These are phyloP conservation scores for Papilio glaucus DNA, from an alignment of 1,140 invertebrate species.

Conservation along the genomic window DNA sequence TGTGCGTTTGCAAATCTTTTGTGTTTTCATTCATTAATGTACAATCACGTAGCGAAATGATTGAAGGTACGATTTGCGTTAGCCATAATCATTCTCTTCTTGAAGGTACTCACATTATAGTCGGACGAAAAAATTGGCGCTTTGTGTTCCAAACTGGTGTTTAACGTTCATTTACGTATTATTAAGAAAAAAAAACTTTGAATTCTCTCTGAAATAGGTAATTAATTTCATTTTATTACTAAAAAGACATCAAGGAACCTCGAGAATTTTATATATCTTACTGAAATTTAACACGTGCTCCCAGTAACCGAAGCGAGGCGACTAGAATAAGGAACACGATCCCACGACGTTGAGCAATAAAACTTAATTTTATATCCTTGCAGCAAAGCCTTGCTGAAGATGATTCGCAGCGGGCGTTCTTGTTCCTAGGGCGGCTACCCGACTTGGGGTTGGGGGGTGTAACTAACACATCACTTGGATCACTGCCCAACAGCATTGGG, in stretches of 20 bases:
- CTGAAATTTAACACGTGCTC: slow-evolving; percentile 13
- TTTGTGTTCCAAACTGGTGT: no score
- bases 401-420: neutral
- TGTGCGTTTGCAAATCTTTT: neutral
- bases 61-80: neutral
- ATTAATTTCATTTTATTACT: no score
- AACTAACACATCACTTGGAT: slow-evolving; percentile 30
- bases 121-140: no score
- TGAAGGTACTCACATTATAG: no score
- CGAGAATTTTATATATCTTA: neutral
- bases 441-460: neutral
- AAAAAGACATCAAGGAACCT: neutral
- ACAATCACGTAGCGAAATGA: neutral
- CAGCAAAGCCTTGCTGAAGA: neutral
- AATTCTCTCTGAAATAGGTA: no score
- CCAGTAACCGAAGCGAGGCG: neutral
- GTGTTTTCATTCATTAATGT: neutral
- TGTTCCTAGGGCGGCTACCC: neutral
- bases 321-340: neutral
- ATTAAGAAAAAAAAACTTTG: no score
- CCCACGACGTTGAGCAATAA: neutral
- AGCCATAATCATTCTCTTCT: neutral
- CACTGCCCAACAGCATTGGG: slow-evolving; percentile 27
- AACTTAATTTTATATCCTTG: slow-evolving; percentile 16
- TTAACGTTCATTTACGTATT: no score